Evolutionary conservation across 2,888 invertebrate species (phyloP).

Genomic region (Pasiphila rectangulata): DNA sequence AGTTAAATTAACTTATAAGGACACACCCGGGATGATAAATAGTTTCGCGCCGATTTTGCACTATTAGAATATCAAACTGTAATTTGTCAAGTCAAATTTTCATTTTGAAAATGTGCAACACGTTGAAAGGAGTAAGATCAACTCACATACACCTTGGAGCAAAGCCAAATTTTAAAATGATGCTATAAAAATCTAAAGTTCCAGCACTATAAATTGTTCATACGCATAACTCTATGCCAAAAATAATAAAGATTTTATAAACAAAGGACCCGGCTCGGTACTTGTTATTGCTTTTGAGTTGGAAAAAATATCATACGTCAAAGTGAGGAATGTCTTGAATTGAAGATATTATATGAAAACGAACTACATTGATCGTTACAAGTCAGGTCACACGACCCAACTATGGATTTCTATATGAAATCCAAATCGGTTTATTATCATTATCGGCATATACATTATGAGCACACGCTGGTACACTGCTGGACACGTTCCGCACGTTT

Average conservation of each 20-base stretch:
- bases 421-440: too few species aligned
- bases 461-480: too few species aligned
- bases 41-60: conserved; percentile 5
- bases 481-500: too few species aligned
- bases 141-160: conserved; percentile 56
- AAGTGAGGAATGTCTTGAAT: too few species aligned
- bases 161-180: conserved; percentile 64
- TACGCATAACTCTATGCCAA: conserved; percentile 53
- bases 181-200: conserved; percentile 70
- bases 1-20: conserved; percentile 25
- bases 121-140: conserved; percentile 57
- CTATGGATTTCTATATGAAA: too few species aligned
- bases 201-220: conserved; percentile 59
- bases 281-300: conserved; percentile 5
- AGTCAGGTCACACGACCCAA: too few species aligned
- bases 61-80: conserved; percentile 14
- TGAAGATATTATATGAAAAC: too few species aligned
- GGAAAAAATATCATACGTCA: too few species aligned
- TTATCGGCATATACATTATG: too few species aligned
- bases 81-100: conserved; percentile 4
- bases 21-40: conserved; percentile 22
- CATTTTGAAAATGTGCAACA: conserved; percentile 47
- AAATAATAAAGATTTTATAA: conserved; percentile 59
- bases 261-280: conserved; percentile 38
- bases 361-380: too few species aligned